These are phyloP conservation scores for Gopherus evgoodei DNA, from an alignment of 2,113 vertebrate species.

Conservation along the genomic window DNA sequence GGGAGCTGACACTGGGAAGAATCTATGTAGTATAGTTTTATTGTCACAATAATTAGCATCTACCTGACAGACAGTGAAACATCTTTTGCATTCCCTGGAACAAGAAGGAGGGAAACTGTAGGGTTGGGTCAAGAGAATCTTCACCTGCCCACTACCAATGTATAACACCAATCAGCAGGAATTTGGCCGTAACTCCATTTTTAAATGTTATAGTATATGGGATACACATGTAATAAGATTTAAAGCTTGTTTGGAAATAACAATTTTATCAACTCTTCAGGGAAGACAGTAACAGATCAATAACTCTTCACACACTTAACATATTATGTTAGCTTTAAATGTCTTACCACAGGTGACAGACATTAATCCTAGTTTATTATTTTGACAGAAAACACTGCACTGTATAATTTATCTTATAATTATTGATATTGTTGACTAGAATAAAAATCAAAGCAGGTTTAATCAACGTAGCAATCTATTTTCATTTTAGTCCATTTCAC, in stretches of 20 bases:
- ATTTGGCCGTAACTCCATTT: background rate
- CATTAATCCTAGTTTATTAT: background rate
- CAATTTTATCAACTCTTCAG: background rate
- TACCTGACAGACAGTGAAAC: slow-evolving; percentile 38
- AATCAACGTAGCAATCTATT: background rate
- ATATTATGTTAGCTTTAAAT: background rate
- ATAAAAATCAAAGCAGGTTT: slow-evolving; percentile 11
- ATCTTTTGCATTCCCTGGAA: background rate
- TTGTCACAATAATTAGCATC: slow-evolving; percentile 57
- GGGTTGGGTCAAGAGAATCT: background rate
- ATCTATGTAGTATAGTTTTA: slow-evolving; percentile 6
- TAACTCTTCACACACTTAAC: background rate
- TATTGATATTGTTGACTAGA: background rate
- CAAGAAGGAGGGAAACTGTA: background rate
- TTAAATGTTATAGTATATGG: background rate
- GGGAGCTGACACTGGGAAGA: background rate
- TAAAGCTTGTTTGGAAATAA: no score
- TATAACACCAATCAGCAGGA: background rate
- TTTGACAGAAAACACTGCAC: slow-evolving; percentile 29
- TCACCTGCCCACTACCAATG: background rate
- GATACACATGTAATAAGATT: background rate
- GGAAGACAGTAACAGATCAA: rapidly evolving
- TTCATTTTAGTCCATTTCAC: background rate
- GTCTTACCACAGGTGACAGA: background rate
- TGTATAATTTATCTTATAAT: background rate